Percentiles rank a stretch among this genome's conserved stretches.
Evolutionary conservation across 2,888 invertebrate species (phyloP).

Genomic region (Galerucella calmariensis): DNA sequence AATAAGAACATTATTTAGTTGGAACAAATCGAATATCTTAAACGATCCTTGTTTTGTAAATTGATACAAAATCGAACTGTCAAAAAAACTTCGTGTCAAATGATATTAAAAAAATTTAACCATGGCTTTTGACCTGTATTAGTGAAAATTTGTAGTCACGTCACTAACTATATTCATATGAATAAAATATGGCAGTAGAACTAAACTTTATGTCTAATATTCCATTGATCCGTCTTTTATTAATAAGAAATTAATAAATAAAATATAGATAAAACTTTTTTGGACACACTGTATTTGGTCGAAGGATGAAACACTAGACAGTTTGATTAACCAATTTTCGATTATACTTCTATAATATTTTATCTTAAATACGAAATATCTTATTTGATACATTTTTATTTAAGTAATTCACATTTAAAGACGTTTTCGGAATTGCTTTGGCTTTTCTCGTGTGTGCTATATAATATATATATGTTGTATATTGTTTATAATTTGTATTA

Average conservation of each 20-base stretch:
- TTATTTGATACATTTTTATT: not conserved
- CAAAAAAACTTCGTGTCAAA: not conserved
- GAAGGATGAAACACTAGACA: not conserved
- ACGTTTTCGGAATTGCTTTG: conserved; percentile 1
- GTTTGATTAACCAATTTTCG: not conserved
- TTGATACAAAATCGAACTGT: not conserved
- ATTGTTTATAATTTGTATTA: conserved; percentile 10
- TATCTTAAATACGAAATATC: not conserved
- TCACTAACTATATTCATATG: too few species aligned
- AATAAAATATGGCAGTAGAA: too few species aligned
- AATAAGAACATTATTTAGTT: conserved; percentile 36
- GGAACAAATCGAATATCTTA: not conserved
- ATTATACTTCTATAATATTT: not conserved
- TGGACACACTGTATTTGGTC: not conserved
- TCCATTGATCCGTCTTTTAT: too few species aligned
- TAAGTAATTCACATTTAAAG: not conserved
- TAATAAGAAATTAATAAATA: too few species aligned
- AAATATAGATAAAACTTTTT: not conserved
- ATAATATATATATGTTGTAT: not conserved
- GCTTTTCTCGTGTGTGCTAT: not conserved
- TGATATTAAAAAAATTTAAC: too few species aligned
- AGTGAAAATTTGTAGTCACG: too few species aligned
- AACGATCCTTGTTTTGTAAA: not conserved
- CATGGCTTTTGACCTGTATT: too few species aligned
- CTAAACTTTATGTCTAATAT: too few species aligned